Base-by-base conservation (phyloP, 2,113 vertebrate species). In the Strix aluco region DNA sequence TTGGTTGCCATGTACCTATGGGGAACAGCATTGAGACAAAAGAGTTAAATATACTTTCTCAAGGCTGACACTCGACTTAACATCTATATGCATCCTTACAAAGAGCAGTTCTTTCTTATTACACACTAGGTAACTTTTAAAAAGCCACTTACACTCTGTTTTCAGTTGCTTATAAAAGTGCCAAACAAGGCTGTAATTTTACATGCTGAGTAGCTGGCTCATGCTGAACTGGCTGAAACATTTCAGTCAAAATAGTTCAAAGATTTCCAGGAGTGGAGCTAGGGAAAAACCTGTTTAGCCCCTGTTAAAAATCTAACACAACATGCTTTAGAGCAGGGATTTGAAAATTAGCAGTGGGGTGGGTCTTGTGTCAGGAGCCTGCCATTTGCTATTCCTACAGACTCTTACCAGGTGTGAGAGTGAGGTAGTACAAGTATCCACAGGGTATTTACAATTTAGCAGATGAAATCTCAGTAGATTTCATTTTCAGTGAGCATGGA, bases 151-250 rank as follows among this genome's bases (percentile, higher is more conserved):
- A 67, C 3, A 30, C 30, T 42, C 73, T 38, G 29, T 49, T 89
- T 92, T 69, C 84, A 80, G n/a, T 80, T 89, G 81, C 78, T 89
- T 89, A 81, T 59, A 66, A 73, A 89, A 79, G 77, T 87, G 73
- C 49, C 49, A 54, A 63, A 89, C 8, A 22, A 82, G 49, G 72
- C 65, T 79, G 54, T 70, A 65, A 27, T 82, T 93, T 88, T 88
- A 79, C 34, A 23, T 36, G 70, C 57, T 2, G 18, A 65, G 66
- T 82, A 54, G 36, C 49, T 91, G 78, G 87, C 87, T 92, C 15
- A 6, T 29, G 65, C 44, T 75, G 87, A 91, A 92, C 47, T 30
- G n/a, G 72, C 34, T 92, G 75, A 91, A 91, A 90, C 22, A 26
- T 61, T 92, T 94, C 84, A 91, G 44, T 75, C 61, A 87, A 75